These are phyloP conservation scores for Chloroclystis v-ata DNA, from an alignment of 2,888 invertebrate species.

Conservation along the genomic window DNA sequence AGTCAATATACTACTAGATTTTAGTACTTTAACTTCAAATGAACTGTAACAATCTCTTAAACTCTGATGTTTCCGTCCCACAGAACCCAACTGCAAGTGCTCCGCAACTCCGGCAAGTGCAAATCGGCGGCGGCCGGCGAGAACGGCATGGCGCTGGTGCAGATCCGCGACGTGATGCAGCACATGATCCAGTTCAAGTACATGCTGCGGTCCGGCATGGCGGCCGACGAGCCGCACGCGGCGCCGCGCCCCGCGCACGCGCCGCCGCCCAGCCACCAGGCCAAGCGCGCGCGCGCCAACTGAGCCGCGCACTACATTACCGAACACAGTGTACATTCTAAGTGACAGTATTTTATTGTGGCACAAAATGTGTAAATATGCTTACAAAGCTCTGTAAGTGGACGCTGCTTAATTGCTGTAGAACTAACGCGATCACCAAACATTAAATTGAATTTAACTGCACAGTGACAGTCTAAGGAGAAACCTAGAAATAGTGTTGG, in stretches of 20 bases:
- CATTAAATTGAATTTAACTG: too few relatives aligned
- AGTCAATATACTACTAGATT: too few relatives aligned
- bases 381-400: too few relatives aligned
- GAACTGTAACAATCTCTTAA: too few relatives aligned
- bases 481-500: too few relatives aligned
- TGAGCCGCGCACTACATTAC: slow-evolving; percentile 30
- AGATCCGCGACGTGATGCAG: slow-evolving; percentile 89
- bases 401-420: too few relatives aligned
- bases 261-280: slow-evolving; percentile 37
- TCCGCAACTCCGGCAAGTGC: slow-evolving; percentile 87
- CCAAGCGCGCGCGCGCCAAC: slow-evolving; percentile 62
- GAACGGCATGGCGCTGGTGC: slow-evolving; percentile 87
- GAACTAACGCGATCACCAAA: too few relatives aligned
- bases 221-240: slow-evolving; percentile 45
- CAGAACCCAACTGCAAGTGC: slow-evolving; percentile 86
- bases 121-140: slow-evolving; percentile 79
- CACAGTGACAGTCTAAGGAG: too few relatives aligned
- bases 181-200: slow-evolving; percentile 93
- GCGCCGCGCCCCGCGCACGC: slow-evolving; percentile 36
- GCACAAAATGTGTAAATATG: too few relatives aligned
- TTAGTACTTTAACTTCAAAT: too few relatives aligned
- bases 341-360: slow-evolving; percentile 3
- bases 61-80: too few relatives aligned
- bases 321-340: too few relatives aligned
- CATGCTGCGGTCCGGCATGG: slow-evolving; percentile 81